These are phyloP conservation scores for Stegostoma tigrinum DNA, from an alignment of 2,113 vertebrate species.

Conservation along the genomic window DNA sequence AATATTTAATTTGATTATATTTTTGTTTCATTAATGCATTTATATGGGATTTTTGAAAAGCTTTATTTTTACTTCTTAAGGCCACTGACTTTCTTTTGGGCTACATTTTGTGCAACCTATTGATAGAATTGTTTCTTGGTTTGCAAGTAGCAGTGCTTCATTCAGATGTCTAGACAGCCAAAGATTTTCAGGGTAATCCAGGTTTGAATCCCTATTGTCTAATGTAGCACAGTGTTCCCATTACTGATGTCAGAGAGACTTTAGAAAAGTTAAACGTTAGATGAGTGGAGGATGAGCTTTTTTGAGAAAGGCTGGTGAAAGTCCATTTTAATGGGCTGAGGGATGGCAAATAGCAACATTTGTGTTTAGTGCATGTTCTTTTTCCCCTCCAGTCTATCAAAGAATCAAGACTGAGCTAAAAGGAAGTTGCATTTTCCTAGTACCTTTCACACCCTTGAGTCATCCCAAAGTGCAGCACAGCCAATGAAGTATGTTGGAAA, in stretches of 20 bases:
- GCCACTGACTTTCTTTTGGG: neutral
- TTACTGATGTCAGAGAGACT: neutral
- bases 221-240: neutral
- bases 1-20: neutral
- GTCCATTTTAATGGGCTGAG: neutral
- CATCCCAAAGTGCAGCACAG: neutral
- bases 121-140: neutral
- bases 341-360: neutral
- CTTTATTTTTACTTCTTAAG: neutral
- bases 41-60: neutral
- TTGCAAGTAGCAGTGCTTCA: neutral
- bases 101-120: neutral
- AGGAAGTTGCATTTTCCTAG: neutral
- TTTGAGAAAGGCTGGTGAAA: neutral
- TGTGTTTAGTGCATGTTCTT: neutral
- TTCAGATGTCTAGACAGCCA: neutral
- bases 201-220: neutral
- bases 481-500: neutral
- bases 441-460: neutral
- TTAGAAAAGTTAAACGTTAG: neutral
- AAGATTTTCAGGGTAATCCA: neutral
- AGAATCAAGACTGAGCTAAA: neutral
- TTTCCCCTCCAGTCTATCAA: neutral
- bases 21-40: neutral
- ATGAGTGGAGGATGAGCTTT: neutral